phyloP scores from a whole-genome alignment of 2,888 invertebrate genomes.

The Drosophila lutescens region DNA sequence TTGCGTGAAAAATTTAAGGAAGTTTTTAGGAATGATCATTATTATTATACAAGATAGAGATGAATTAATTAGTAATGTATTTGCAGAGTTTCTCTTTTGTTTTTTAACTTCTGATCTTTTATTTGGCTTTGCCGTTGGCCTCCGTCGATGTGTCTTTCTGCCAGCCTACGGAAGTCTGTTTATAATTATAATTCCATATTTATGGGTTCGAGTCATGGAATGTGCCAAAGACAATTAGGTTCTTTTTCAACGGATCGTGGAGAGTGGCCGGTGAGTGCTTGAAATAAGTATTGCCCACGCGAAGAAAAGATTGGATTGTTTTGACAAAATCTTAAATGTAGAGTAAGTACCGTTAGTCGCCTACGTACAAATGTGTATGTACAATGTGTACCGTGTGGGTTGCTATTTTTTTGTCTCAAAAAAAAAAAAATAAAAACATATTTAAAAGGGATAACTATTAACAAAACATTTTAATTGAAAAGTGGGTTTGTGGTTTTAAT shows the following conservation, averaged over 20 bases:
- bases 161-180: constrained; percentile 26
- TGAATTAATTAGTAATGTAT: constrained; percentile 32
- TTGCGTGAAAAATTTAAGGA: background rate
- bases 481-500: too few relatives aligned
- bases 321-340: constrained; percentile 1
- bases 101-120: constrained; percentile 8
- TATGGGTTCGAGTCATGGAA: constrained; percentile 18
- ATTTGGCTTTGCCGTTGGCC: constrained; percentile 1
- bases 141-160: background rate
- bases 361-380: background rate
- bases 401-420: background rate
- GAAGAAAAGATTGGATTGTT: background rate
- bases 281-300: constrained; percentile 1
- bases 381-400: background rate
- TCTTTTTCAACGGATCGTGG: constrained; percentile 12
- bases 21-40: background rate
- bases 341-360: constrained; percentile 24
- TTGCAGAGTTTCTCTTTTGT: background rate
- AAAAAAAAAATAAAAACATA: too few relatives aligned
- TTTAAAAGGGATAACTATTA: too few relatives aligned
- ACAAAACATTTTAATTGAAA: too few relatives aligned
- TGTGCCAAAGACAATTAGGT: constrained; percentile 14
- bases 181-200: constrained; percentile 9
- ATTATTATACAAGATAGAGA: background rate
- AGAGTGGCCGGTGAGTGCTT: background rate